phyloP scores from a whole-genome alignment of 1,140 invertebrate genomes.

The Trigoniulus corallinus region DNA sequence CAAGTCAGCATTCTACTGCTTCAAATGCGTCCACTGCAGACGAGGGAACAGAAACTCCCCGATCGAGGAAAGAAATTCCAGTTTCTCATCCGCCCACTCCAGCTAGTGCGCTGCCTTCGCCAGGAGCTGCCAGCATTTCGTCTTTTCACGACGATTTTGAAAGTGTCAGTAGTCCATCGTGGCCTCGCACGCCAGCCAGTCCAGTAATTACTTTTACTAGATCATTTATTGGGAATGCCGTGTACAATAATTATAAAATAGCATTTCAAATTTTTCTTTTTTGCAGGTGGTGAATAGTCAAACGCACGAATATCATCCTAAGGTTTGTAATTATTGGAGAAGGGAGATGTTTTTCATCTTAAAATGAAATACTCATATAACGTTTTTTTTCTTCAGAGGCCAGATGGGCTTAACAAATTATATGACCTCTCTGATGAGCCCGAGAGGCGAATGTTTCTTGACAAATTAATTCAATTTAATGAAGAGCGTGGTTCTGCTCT shows the following conservation, averaged over 20 bases:
- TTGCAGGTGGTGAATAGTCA: constrained; percentile 77
- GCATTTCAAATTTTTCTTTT: background rate
- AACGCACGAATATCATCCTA: constrained; percentile 68
- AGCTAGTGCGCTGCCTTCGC: constrained; percentile 50
- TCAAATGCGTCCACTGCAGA: constrained; percentile 66
- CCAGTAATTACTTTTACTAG: constrained; percentile 45
- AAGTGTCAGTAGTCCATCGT: constrained; percentile 63
- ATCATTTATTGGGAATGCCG: no score
- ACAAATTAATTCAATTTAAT: constrained; percentile 82
- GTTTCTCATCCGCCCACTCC: constrained; percentile 47
- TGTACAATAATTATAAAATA: background rate
- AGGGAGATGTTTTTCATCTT: constrained; percentile 63
- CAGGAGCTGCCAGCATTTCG: constrained; percentile 60
- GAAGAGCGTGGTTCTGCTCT: constrained; percentile 83
- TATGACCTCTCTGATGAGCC: constrained; percentile 95
- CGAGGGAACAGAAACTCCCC: constrained; percentile 53
- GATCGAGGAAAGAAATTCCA: constrained; percentile 41
- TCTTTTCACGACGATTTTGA: constrained; percentile 73
- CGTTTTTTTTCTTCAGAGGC: constrained; percentile 15
- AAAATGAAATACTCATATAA: no score
- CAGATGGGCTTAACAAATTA: constrained; percentile 71
- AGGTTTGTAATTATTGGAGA: constrained; percentile 8
- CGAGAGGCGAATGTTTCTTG: constrained; percentile 74
- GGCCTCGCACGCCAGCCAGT: constrained; percentile 63
- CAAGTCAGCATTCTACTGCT: constrained; percentile 75